Percentiles rank a stretch among this genome's conserved stretches.
Evolutionary conservation across 2,113 vertebrate species (phyloP).

Genomic region (Paedocypris sp.): DNA sequence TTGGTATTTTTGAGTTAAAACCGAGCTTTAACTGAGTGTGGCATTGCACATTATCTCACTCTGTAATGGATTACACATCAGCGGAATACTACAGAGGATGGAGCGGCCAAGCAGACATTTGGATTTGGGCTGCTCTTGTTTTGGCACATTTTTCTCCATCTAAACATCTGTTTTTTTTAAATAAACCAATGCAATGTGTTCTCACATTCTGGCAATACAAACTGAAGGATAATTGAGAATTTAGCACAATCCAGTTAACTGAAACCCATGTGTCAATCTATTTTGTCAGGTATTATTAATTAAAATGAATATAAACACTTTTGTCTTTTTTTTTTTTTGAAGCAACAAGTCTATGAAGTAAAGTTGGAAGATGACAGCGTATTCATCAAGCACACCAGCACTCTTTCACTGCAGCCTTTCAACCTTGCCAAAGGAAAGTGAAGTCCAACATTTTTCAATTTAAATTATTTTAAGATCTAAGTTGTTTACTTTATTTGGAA

Average conservation of each 20-base stretch:
- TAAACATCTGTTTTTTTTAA: slow-evolving; percentile 8
- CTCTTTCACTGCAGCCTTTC: slow-evolving; percentile 52
- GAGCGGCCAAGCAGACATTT: background rate
- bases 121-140: background rate
- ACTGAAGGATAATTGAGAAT: background rate
- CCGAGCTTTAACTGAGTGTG: background rate
- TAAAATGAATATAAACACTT: background rate
- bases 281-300: too few species aligned
- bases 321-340: slow-evolving; percentile 11
- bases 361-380: slow-evolving; percentile 55
- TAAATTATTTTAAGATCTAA: too few species aligned
- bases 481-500: too few species aligned
- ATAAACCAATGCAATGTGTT: background rate
- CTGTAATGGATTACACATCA: slow-evolving; percentile 11
- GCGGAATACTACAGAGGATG: background rate
- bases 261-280: too few species aligned
- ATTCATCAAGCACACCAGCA: slow-evolving; percentile 50
- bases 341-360: slow-evolving; percentile 60
- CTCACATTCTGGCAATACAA: background rate
- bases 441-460: too few species aligned
- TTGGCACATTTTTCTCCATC: background rate
- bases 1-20: background rate
- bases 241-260: background rate
- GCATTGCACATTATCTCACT: slow-evolving; percentile 8
- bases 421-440: slow-evolving; percentile 34